phyloP scores from a whole-genome alignment of 2,888 invertebrate genomes.

The Pardosa pseudoannulata region DNA sequence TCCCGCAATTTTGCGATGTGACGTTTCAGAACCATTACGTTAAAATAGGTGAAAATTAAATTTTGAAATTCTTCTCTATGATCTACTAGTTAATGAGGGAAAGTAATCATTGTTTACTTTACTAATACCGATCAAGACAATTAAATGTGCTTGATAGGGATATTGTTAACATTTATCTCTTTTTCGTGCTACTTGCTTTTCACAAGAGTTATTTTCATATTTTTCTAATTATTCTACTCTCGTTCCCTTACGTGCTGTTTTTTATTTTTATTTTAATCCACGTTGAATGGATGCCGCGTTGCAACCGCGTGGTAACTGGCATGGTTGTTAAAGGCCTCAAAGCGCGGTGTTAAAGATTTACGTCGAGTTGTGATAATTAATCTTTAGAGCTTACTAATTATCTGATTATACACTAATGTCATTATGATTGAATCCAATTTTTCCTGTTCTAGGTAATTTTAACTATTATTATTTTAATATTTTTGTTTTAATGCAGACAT shows the following conservation, averaged over 20 bases:
- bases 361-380: neutral
- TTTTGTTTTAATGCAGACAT: neutral
- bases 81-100: too few relatives aligned
- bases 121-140: too few relatives aligned
- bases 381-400: neutral
- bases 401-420: neutral
- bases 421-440: slow-evolving; percentile 57
- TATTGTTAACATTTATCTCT: too few relatives aligned
- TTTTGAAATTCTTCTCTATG: too few relatives aligned
- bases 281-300: slow-evolving; percentile 59
- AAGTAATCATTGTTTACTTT: too few relatives aligned
- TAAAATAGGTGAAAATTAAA: too few relatives aligned
- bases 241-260: neutral
- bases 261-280: slow-evolving; percentile 36
- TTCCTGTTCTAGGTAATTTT: slow-evolving; percentile 41
- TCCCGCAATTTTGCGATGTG: too few relatives aligned
- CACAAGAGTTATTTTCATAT: too few relatives aligned
- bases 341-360: slow-evolving; percentile 17
- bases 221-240: neutral
- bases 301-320: slow-evolving; percentile 49
- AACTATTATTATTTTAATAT: too few relatives aligned
- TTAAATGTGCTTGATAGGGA: too few relatives aligned
- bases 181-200: too few relatives aligned
- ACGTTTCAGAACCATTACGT: too few relatives aligned
- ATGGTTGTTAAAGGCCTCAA: neutral